Evolutionary conservation across 2,797 vertebrate species (phyloP), one percentile per base, ranked within the genome.

Genomic region (Megalops cyprinoides): DNA sequence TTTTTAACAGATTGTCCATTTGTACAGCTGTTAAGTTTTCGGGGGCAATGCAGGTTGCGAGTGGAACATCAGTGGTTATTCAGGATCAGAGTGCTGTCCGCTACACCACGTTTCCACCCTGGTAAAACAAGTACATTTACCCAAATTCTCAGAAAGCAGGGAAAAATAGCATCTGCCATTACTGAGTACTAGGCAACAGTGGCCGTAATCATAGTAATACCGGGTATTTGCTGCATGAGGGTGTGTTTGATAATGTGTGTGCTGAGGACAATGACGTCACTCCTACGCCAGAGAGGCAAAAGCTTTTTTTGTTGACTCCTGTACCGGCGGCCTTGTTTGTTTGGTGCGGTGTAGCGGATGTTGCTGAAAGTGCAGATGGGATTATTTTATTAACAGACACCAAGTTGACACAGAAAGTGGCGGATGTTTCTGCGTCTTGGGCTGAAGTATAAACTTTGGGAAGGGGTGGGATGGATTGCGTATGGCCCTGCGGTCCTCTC

Each of bases 41-140:
- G 15, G 62, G 39, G 39, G 31, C 62, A 67, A 20, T 37, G 37
- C 58, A 60, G 58, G 58, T 58, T 58, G 25, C n/a, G 55, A n/a
- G 20, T 65, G 39, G 1, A 8, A 44, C 37, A 42, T 6, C 28
- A 65, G 60, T 37, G 18, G 31, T 14, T 9, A 37, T 67, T 71
- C 42, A 71, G 67, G 67, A 71, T 18, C n/a, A 42, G 14, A 65
- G n/a, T 20, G 42, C 67, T 71, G 42, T 44, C 37, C 67, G 71
- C 67, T 42, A 10, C 20, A 15, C 1, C 9, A 9, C 37, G 44
- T 71, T 71, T 18, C 67, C 20, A 14, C 31, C 67, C 12, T 23
- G 44, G 25, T n/a, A 71, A 20, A 42, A 71, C 23, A 42, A 44
- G 44, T 42, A 15, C 1, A 18, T 18, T 6, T 37, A 37, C 28